Evolutionary conservation across 2,888 invertebrate genomes (phyloP).

Genomic region (Cataglyphis rosenhaueri): DNA sequence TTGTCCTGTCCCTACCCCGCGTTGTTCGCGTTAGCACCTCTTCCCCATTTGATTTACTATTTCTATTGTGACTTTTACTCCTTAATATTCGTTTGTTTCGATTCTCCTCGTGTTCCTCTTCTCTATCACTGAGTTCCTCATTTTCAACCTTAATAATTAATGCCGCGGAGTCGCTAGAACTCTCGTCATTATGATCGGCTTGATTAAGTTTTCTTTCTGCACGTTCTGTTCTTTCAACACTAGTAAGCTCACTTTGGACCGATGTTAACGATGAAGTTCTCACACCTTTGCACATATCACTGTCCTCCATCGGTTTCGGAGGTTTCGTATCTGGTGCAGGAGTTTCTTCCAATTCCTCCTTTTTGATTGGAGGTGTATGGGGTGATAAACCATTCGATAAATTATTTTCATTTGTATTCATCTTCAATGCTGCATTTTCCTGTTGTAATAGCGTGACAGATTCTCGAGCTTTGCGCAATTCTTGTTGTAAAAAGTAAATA

Average conservation of each 20-base stretch:
- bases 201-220: constrained; percentile 73
- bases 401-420: constrained; percentile 75
- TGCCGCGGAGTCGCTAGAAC: constrained; percentile 85
- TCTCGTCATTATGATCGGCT: constrained; percentile 83
- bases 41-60: constrained; percentile 82
- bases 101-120: constrained; percentile 76
- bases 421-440: constrained; percentile 85
- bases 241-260: constrained; percentile 75
- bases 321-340: constrained; percentile 63
- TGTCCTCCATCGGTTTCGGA: constrained; percentile 71
- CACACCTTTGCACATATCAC: constrained; percentile 81
- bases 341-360: constrained; percentile 74
- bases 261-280: constrained; percentile 81
- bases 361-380: constrained; percentile 82
- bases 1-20: constrained; percentile 83
- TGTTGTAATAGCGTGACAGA: constrained; percentile 89
- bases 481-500: constrained; percentile 96
- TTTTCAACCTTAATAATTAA: constrained; percentile 85
- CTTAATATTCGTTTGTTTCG: constrained; percentile 78
- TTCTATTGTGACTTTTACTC: constrained; percentile 80
- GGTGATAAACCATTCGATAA: constrained; percentile 82
- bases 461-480: constrained; percentile 94
- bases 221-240: constrained; percentile 77
- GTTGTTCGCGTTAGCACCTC: constrained; percentile 81
- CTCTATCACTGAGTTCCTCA: constrained; percentile 84